A percentile compares a stretch with the other conserved stretches of the same genome.
phyloP scores from a whole-genome alignment of 2,113 vertebrate genomes.

The Toxotes chatareus region DNA sequence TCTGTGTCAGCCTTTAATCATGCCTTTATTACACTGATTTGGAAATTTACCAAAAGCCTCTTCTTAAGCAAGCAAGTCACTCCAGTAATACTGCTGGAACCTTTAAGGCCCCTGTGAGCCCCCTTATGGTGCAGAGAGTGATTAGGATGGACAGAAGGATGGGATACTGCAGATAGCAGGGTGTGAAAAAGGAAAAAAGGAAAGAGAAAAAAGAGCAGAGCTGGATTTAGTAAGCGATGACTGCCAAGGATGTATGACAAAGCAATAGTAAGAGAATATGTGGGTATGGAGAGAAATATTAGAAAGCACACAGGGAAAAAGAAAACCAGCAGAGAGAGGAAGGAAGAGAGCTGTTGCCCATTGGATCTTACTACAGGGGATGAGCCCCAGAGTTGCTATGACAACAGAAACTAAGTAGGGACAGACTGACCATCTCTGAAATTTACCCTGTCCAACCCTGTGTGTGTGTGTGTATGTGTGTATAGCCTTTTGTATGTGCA shows the following conservation, averaged over 20 bases:
- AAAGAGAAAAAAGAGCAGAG: not conserved
- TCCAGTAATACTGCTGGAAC: slow-evolving; percentile 51
- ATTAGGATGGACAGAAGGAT: slow-evolving; percentile 35
- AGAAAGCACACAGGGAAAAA: not conserved
- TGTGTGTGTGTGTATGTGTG: not conserved
- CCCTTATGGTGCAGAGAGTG: slow-evolving; percentile 53
- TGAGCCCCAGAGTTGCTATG: slow-evolving; percentile 68
- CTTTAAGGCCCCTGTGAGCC: slow-evolving; percentile 56
- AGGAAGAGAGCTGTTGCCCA: slow-evolving; percentile 14
- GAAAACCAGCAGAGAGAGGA: slow-evolving; percentile 7
- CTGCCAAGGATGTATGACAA: slow-evolving; percentile 24
- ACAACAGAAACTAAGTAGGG: slow-evolving; percentile 63
- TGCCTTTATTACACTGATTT: slow-evolving; percentile 37
- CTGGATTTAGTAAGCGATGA: not conserved
- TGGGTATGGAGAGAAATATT: slow-evolving; percentile 19
- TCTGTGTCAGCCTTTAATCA: slow-evolving; percentile 46
- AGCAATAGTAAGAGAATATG: slow-evolving; percentile 8
- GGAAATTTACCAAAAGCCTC: slow-evolving; percentile 50
- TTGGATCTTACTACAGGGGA: slow-evolving; percentile 34
- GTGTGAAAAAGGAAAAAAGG: not conserved
- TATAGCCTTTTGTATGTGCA: not conserved
- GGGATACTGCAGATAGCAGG: slow-evolving; percentile 43
- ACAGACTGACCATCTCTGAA: slow-evolving; percentile 45
- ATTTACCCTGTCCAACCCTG: slow-evolving; percentile 10
- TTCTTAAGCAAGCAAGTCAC: slow-evolving; percentile 43